phyloP scores from a whole-genome alignment of 2,113 vertebrate genomes.

The Tupaia chinensis region DNA sequence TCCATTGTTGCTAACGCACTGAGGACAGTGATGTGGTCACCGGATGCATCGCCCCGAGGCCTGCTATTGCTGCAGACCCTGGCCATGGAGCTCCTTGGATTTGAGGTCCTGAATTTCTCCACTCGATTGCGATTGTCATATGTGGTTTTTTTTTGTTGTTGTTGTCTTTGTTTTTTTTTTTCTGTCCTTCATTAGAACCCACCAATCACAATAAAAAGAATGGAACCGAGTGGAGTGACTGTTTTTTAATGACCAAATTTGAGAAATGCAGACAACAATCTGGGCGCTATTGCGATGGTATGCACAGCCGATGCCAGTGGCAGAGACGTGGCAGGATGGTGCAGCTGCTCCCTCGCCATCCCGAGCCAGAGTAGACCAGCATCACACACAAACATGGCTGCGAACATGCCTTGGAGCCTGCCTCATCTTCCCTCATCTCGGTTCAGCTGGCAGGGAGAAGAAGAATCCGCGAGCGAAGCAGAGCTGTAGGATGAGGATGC shows the following conservation, averaged over 20 bases:
- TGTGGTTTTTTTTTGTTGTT: too few relatives aligned
- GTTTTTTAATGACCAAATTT: neutral
- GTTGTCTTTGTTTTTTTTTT: too few relatives aligned
- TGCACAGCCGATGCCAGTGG: fast-evolving
- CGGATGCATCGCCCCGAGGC: neutral
- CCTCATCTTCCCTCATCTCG: neutral
- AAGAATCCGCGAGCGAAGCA: neutral
- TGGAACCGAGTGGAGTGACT: neutral
- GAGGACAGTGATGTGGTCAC: neutral
- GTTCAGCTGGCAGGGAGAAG: neutral
- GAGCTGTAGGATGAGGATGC: fast-evolving
- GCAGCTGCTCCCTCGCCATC: fast-evolving
- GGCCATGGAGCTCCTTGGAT: neutral
- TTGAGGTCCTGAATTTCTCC: neutral
- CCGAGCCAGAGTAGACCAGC: fast-evolving
- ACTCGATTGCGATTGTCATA: fast-evolving
- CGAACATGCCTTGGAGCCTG: too few relatives aligned
- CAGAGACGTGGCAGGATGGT: fast-evolving
- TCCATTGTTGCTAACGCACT: fast-evolving
- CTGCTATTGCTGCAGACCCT: neutral
- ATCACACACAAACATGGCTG: fast-evolving
- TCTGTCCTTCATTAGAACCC: neutral
- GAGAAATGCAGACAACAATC: neutral
- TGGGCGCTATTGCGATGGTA: neutral
- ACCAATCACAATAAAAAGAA: neutral